These are phyloP conservation scores for Xanthostigma xanthostigma DNA, from an alignment of 2,888 invertebrate genomes.

Conservation along the genomic window DNA sequence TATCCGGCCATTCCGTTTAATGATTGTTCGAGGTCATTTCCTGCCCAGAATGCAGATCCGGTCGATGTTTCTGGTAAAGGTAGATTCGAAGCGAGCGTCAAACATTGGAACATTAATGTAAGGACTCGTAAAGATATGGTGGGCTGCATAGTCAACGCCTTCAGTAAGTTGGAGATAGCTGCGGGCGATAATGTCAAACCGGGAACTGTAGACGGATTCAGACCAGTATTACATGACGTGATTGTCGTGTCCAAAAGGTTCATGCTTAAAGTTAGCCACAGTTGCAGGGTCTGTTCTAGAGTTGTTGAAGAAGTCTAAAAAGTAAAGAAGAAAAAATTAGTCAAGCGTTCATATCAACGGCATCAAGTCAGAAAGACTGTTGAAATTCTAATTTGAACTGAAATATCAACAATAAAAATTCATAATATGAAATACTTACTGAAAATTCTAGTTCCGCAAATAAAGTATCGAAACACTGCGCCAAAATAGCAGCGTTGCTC, in stretches of 20 bases:
- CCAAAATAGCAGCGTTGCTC: slow-evolving; percentile 43
- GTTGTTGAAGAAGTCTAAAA: slow-evolving; percentile 54
- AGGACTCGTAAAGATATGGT: slow-evolving; percentile 59
- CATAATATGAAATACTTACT: slow-evolving; percentile 19
- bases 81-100: slow-evolving; percentile 57
- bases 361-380: too few species aligned
- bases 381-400: background rate
- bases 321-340: slow-evolving; percentile 7
- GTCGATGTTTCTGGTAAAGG: slow-evolving; percentile 20
- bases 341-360: background rate
- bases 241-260: slow-evolving; percentile 13
- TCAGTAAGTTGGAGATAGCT: slow-evolving; percentile 48
- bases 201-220: slow-evolving; percentile 42
- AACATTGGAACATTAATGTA: slow-evolving; percentile 62
- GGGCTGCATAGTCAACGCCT: slow-evolving; percentile 48
- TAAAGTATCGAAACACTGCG: slow-evolving; percentile 51
- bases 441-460: slow-evolving; percentile 47
- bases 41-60: slow-evolving; percentile 10
- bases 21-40: slow-evolving; percentile 12
- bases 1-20: slow-evolving; percentile 44
- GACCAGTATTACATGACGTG: slow-evolving; percentile 29
- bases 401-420: background rate
- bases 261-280: slow-evolving; percentile 61
- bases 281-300: slow-evolving; percentile 68
- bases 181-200: slow-evolving; percentile 47